Base-by-base conservation (phyloP, 2,797 vertebrate species). In the Eremophila alpestris region DNA sequence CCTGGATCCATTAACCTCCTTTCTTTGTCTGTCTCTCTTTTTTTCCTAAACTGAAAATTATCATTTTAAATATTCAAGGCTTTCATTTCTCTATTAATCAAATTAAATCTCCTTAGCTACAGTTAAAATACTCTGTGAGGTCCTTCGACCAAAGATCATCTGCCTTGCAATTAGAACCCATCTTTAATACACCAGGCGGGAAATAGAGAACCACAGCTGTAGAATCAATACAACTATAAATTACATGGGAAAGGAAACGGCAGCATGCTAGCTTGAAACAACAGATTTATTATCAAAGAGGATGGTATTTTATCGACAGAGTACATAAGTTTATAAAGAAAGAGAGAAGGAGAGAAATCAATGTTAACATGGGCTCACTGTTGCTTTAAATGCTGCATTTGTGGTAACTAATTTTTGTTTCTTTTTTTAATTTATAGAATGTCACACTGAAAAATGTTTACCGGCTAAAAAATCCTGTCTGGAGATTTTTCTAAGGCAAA, bases 281-380 rank as follows among this genome's bases (percentile, higher is more conserved):
- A 94, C 77, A 97, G 95, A 97, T 97, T 97, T 97, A 97, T 98
- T 97, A 94, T 90, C 92, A 85, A 95, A 96, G 94, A 70, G 90
- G 90, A 89, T 96, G 96, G 95, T 73, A 95, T 96, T 65, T 82
- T 90, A 93, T 94, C 24, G 89, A 97, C 96, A 87, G 56, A 87
- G 82, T 95, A 85, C 82, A 65, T 96, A 96, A 93, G 78, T 95
- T 97, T 94, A 97, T 87, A 96, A 96, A 98, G 94, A 95, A 93
- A 93, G 83, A 96, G 78, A 87, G 89, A 94, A 84, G 59, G 86
- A 95, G 69, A 95, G 73, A 97, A 96, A 97, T 97, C 97, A 96
- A 95, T 97, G 93, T 64, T 96, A 96, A 83, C 85, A 87, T 58
- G 93, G 67, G 55, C 89, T 97, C 93, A 70, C 73, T 51, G 30